These are phyloP conservation scores for Diglossa cyanea DNA, from an alignment of 2,797 vertebrate genomes.

Conservation along the genomic window DNA sequence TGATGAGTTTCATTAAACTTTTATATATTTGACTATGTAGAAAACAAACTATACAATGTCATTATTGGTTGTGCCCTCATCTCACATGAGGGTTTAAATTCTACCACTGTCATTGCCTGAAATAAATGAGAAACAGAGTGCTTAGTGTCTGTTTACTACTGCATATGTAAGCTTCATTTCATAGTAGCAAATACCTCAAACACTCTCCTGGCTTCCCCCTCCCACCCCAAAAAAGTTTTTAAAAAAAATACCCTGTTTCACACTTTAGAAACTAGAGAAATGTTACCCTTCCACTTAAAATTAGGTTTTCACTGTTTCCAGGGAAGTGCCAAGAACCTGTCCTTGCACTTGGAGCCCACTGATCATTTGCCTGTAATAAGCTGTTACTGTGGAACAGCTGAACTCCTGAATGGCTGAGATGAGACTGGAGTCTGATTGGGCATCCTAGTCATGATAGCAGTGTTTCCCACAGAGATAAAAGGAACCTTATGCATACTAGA, in stretches of 20 bases:
- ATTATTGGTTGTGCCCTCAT: constrained; percentile 71
- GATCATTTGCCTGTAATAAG: neutral
- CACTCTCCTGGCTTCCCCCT: neutral
- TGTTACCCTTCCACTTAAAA: neutral
- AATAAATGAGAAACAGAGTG: constrained; percentile 67
- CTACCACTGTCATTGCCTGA: constrained; percentile 54
- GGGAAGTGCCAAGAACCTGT: neutral
- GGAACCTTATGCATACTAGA: neutral
- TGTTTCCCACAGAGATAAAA: neutral
- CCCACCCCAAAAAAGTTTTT: accelerated
- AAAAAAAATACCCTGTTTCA: neutral
- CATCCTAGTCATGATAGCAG: accelerated
- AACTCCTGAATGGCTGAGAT: neutral
- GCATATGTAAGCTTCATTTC: constrained; percentile 25
- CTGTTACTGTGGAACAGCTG: neutral
- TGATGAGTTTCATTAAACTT: constrained; percentile 72
- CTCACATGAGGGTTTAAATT: constrained; percentile 61
- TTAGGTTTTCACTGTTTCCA: neutral
- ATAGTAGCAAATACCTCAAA: neutral
- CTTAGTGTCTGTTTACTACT: constrained; percentile 58
- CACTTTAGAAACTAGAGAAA: neutral
- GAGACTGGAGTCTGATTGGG: neutral
- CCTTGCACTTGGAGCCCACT: neutral
- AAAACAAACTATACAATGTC: constrained; percentile 61
- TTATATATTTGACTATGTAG: constrained; percentile 78